A percentile compares a stretch with the other conserved stretches of the same genome.
These are phyloP conservation scores for Paradisaea rubra DNA, from an alignment of 2,113 vertebrate genomes.

Conservation along the genomic window DNA sequence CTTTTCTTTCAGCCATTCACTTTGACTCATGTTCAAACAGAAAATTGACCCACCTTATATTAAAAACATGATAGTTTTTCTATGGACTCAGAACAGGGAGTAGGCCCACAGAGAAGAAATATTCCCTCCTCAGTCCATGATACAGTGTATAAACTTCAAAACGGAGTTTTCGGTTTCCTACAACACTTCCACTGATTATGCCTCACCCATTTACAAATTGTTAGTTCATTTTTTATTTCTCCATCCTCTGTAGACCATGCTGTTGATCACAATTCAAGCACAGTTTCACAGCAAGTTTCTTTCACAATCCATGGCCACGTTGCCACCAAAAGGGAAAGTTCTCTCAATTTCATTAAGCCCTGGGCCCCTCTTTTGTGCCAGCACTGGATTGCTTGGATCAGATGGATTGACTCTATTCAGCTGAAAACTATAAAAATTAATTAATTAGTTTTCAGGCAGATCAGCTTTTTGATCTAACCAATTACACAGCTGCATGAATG, in stretches of 20 bases:
- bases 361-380: not conserved
- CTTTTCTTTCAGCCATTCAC: not conserved
- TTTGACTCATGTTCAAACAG: not conserved
- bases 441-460: slow-evolving; percentile 27
- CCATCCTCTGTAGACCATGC: not conserved
- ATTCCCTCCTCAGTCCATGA: not conserved
- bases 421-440: slow-evolving; percentile 44
- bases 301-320: not conserved
- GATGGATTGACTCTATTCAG: slow-evolving; percentile 14
- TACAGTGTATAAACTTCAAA: not conserved
- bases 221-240: slow-evolving; percentile 46
- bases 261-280: slow-evolving; percentile 15
- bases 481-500: not conserved
- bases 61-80: not conserved
- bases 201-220: slow-evolving; percentile 16
- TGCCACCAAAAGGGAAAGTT: slow-evolving; percentile 45
- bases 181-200: not conserved
- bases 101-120: not conserved
- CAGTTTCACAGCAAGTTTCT: slow-evolving; percentile 22
- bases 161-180: not conserved
- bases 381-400: slow-evolving; percentile 15
- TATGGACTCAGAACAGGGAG: not conserved
- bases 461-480: slow-evolving; percentile 20
- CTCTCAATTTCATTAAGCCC: not conserved
- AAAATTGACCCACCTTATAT: not conserved